Evolutionary conservation across 2,797 vertebrate genomes (phyloP).

Genomic region (Calcarius lapponicus): DNA sequence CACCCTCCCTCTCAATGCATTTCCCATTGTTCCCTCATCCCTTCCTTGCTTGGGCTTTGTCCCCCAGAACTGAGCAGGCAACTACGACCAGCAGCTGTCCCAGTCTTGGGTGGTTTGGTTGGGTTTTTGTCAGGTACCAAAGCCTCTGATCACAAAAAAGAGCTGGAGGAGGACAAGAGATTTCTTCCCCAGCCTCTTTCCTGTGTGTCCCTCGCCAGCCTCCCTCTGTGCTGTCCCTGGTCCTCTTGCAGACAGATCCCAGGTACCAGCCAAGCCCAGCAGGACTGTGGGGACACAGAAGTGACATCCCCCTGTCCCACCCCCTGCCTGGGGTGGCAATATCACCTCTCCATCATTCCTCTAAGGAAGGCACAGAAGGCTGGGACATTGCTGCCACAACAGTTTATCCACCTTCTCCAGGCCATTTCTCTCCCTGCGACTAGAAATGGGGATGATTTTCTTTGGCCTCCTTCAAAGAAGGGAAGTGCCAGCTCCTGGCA

Average conservation of each 20-base stretch:
- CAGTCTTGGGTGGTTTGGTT: neutral
- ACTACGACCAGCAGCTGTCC: accelerated
- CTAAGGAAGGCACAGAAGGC: neutral
- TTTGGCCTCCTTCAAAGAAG: neutral
- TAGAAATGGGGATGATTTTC: neutral
- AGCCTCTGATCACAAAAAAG: neutral
- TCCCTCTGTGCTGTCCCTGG: neutral
- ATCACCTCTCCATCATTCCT: neutral
- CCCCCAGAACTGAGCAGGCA: neutral
- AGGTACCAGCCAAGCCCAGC: accelerated
- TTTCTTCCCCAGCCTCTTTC: neutral
- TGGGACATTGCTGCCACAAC: accelerated
- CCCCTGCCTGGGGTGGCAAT: neutral
- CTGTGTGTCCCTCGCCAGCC: neutral
- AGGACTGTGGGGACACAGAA: neutral
- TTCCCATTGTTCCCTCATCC: neutral
- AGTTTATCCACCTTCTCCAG: neutral
- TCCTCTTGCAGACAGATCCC: neutral
- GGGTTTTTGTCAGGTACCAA: neutral
- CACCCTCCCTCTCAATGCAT: neutral
- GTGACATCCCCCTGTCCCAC: neutral
- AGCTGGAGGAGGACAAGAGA: neutral
- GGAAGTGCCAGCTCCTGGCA: neutral
- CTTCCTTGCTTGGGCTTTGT: neutral
- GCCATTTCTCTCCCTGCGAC: neutral